Conservation (phyloP, 2,797 vertebrate genomes). For the Parauchenoglanis punctatus region DNA sequence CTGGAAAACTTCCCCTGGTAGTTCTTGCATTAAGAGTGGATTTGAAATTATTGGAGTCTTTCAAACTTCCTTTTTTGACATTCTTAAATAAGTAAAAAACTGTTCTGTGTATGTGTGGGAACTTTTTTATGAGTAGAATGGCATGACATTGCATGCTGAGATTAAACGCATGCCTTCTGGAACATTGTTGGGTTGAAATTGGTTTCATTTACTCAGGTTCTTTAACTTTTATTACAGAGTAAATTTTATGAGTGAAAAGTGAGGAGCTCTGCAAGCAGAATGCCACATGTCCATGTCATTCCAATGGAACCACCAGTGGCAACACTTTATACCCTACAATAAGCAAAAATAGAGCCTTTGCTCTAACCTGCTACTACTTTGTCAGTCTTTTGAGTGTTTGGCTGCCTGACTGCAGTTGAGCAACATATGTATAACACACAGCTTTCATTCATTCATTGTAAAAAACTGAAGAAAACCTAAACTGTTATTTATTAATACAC, state of each 20-base stretch:
- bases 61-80: neutral
- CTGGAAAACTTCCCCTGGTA: neutral
- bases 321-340: neutral
- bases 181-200: conserved; percentile 17
- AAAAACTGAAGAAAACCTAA: neutral
- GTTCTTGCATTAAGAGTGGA: neutral
- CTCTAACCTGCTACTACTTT: neutral
- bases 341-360: neutral
- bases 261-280: conserved; percentile 1
- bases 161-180: conserved; percentile 2
- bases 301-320: neutral
- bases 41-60: neutral
- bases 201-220: conserved; percentile 12
- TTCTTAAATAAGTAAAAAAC: conserved; percentile 3
- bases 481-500: neutral
- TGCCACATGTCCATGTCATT: neutral
- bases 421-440: neutral
- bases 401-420: neutral
- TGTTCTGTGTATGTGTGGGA: conserved; percentile 1
- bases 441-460: neutral
- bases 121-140: neutral
- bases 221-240: conserved; percentile 36
- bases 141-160: neutral
- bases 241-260: conserved; percentile 9
- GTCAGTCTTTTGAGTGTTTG: neutral